Evolutionary conservation across 2,888 invertebrate species (phyloP).

Genomic region (Siphonodentalium dalli): DNA sequence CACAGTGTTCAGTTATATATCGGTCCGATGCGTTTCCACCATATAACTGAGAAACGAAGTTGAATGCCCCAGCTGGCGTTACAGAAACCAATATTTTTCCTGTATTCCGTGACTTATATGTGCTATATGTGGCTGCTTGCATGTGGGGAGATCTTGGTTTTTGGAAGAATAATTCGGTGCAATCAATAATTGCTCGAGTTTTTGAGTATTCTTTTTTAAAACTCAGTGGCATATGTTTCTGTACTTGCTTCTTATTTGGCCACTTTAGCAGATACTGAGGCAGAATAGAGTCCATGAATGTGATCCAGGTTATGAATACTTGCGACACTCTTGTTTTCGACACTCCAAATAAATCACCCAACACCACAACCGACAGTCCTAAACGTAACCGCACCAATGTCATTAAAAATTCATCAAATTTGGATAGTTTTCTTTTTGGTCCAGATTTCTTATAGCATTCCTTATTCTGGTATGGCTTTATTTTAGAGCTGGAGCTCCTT

Average conservation of each 20-base stretch:
- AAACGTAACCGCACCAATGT: conserved; percentile 8
- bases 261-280: conserved; percentile 10
- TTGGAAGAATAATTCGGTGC: conserved; percentile 9
- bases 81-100: conserved; percentile 8
- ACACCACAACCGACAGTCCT: not conserved
- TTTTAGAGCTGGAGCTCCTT: not conserved
- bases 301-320: conserved; percentile 13
- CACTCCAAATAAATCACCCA: conserved; percentile 17
- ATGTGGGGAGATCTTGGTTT: conserved; percentile 12
- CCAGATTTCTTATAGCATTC: not conserved
- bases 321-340: conserved; percentile 10
- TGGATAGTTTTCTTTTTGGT: conserved; percentile 4
- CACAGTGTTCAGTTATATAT: conserved; percentile 11
- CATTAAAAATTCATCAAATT: conserved; percentile 10
- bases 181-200: conserved; percentile 9
- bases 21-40: conserved; percentile 13
- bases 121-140: conserved; percentile 9
- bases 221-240: conserved; percentile 1
- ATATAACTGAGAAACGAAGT: conserved; percentile 11
- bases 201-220: conserved; percentile 6
- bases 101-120: conserved; percentile 12
- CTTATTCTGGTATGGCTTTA: not conserved
- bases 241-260: conserved; percentile 1
- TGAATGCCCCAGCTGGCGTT: conserved; percentile 16
- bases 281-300: conserved; percentile 3